These are phyloP conservation scores for Oxycera nigricornis DNA, from an alignment of 2,888 invertebrate genomes.

Conservation along the genomic window DNA sequence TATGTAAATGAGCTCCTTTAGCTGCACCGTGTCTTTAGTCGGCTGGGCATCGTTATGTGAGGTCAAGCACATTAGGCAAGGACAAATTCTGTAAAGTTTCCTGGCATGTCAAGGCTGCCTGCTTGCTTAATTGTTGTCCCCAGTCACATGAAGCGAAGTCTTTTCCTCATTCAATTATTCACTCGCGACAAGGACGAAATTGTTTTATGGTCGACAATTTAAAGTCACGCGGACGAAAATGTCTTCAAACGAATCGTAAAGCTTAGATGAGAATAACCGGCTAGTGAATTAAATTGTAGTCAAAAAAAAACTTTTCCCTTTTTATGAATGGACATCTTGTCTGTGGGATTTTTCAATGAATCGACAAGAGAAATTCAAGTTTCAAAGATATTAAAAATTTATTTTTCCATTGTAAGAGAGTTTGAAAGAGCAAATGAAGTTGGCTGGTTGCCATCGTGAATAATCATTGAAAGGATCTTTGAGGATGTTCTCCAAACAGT, in stretches of 20 bases:
- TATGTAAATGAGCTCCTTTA: conserved; percentile 36
- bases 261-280: not conserved
- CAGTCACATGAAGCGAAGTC: not conserved
- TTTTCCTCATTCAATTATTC: conserved; percentile 35
- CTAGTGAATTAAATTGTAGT: too few relatives aligned
- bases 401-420: not conserved
- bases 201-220: conserved; percentile 41
- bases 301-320: not conserved
- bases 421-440: not conserved
- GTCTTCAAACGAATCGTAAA: conserved; percentile 6
- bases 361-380: not conserved
- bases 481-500: too few relatives aligned
- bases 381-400: not conserved
- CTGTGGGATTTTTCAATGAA: not conserved
- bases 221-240: conserved; percentile 33
- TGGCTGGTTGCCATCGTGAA: too few relatives aligned
- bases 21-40: not conserved
- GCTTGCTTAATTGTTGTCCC: not conserved
- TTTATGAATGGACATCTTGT: not conserved
- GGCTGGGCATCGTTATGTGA: not conserved
- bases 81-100: not conserved
- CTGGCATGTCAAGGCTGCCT: not conserved
- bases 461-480: too few relatives aligned
- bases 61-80: not conserved
- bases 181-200: conserved; percentile 20